Evolutionary conservation across 2,888 invertebrate genomes (phyloP), one percentile per base, ranked within the genome.

Genomic region (Lasioglossum villosulum): DNA sequence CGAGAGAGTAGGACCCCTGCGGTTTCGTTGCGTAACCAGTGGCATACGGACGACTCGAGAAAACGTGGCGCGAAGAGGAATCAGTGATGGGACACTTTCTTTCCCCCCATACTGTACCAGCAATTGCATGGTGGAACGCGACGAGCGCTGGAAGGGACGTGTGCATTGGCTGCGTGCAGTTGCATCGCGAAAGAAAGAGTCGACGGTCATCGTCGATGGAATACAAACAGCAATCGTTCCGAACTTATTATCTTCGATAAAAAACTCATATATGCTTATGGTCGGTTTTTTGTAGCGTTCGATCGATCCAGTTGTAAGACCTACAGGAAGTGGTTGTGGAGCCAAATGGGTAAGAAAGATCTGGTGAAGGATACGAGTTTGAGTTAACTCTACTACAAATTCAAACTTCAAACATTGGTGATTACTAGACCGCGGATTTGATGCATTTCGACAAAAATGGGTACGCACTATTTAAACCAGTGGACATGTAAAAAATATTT

Each of bases 191-290:
- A 85, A 88, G 86, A 86, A 90, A 78, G 74, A 42, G 48, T 71
- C 72, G 45, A 63, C n/a, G 75, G 63, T 16, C 73, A 75, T 77
- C 86, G 82, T 82, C 56, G 75, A 48, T 66, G 71, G 80, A 86
- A 88, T 87, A 86, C 88, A 88, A 87, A 86, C 87, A 83, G 86
- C 91, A 89, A 91, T 92, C 91, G 83, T 81, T 90, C 90, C 74
- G 80, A 91, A 91, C 91, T 91, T 91, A 92, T 92, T 91, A 92
- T 90, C 87, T 78, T 56, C 82, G 37, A 85, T 84, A 93, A 92
- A 91, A 92, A 92, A 91, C 92, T 92, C 91, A 91, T 92, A 90
- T 87, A 92, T 91, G 91, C 91, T 89, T 90, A 90, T 89, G 90
- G 78, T 74, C 52, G 72, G 73, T 91, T 91, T 91, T 91, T 91